Evolutionary conservation across 2,888 invertebrate species (phyloP), one percentile per base, ranked within the genome.

Genomic region (Andricus quercusramuli): DNA sequence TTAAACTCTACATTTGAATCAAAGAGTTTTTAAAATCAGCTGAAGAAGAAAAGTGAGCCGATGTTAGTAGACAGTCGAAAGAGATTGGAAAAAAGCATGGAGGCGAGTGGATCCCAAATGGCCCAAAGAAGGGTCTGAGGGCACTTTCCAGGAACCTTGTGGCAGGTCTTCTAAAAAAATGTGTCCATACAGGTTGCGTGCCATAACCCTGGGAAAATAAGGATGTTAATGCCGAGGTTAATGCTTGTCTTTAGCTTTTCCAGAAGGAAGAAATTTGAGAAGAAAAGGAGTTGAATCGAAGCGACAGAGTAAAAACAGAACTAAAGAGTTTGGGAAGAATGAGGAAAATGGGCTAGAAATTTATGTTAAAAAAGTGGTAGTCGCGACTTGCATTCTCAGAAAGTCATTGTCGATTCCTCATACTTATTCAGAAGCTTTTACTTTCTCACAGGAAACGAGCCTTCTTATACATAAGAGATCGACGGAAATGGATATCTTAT

Each of bases 401-500:
- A 90, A 89, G 86, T 90, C 89, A 90, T 91, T 90, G 90, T 90
- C 89, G 86, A 90, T 90, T 89, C 87, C 88, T 90, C 88, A 89
- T 90, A 89, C 86, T 87, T 89, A 90, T 88, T 89, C 89, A 87
- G 84, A 84, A 81, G 83, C 83, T 85, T 85, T 84, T 85, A 83
- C 79, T 79, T 81, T 65, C 78, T 51, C 65, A 37, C 68, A 68
- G 68, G 68, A 68, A 68, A 68, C 68, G 68, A 44, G 68, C 47
- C 47, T 82, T 82, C 74, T 77, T 79, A 80, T 44, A 44, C 44
- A 44, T 44, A 44, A 79, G 76, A 80, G 80, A 83, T 81, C 82
- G 79, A 74, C 80, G 83, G 83, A 83, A 84, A 84, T 83, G 82
- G 83, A 82, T 82, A 80, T 83, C 83, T 83, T 82, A 83, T 83